Evolutionary conservation across 2,888 invertebrate genomes (phyloP), one percentile per base, ranked within the genome.

Genomic region (Ormia ochracea): DNA sequence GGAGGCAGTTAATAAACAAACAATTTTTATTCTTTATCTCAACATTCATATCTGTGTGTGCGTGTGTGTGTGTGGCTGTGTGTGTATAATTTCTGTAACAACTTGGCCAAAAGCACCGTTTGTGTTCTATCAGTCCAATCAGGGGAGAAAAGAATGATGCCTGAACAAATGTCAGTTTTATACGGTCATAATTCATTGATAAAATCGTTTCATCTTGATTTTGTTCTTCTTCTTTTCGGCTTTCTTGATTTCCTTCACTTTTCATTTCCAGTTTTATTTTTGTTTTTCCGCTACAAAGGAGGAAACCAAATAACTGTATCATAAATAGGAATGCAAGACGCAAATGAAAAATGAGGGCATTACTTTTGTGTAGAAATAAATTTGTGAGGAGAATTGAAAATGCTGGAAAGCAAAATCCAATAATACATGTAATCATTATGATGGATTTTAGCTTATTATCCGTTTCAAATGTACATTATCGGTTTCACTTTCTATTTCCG

Each of bases 101-200:
- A 72, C 70, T 78, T 72, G 48, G 36, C 58, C 68, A 70, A 43
- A 70, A 70, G 43, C 14, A 78, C 28, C 52, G 59, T 70, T 79
- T 66, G 54, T 75, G 70, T 66, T 41, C 58, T 50, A 59, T n/a
- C 45, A 43, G 19, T 0, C 33, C 3, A 36, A 50, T 31, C 31
- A n/a, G 65, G 43, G n/a, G 48, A 17, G 19, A 59, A 70, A 82
- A 68, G 73, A 82, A 83, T 82, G 76, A 82, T 78, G 76, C 75
- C 69, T 68, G 81, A 77, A 81, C 81, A 72, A 83, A 82, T 76
- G 77, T 74, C 76, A 81, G 77, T 82, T 82, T 82, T 81, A 82
- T 75, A 73, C 70, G 81, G 52, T 73, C 81, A 82, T 83, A 82
- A 82, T 82, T 82, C 82, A 82, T 76, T 78, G 80, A 72, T 75